Evolutionary conservation across 2,888 invertebrate genomes (phyloP).

Genomic region (Heliconius cydno): DNA sequence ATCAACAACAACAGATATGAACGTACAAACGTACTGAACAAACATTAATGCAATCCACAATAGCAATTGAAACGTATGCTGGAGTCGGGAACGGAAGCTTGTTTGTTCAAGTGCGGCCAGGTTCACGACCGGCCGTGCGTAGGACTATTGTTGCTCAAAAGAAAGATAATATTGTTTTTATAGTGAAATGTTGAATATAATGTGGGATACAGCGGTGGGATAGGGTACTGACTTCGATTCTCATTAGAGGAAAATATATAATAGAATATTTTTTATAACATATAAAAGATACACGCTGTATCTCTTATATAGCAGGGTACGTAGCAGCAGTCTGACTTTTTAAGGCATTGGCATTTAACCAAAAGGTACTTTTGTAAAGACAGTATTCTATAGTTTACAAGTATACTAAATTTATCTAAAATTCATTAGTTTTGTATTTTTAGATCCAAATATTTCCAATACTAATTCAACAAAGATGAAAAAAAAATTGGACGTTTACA

Average conservation of each 20-base stretch:
- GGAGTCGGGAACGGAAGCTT: conserved; percentile 31
- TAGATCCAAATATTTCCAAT: too few species aligned
- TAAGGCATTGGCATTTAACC: too few species aligned
- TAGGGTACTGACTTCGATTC: background rate
- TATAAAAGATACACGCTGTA: background rate
- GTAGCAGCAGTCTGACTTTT: too few species aligned
- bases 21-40: conserved; percentile 32
- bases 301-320: background rate
- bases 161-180: background rate
- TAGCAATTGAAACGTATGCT: conserved; percentile 32
- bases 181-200: background rate
- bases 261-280: background rate
- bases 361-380: too few species aligned
- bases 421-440: too few species aligned
- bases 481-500: background rate
- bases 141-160: conserved; percentile 31
- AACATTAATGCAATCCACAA: conserved; percentile 30
- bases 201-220: background rate
- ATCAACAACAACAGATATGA: conserved; percentile 10
- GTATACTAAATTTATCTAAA: too few species aligned
- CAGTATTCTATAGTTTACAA: too few species aligned
- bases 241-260: background rate
- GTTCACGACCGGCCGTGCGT: conserved; percentile 33
- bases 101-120: conserved; percentile 37
- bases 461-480: background rate